Evolutionary conservation across 2,888 invertebrate species (phyloP), one percentile per base, ranked within the genome.

Genomic region (Orchesellides sinensis): DNA sequence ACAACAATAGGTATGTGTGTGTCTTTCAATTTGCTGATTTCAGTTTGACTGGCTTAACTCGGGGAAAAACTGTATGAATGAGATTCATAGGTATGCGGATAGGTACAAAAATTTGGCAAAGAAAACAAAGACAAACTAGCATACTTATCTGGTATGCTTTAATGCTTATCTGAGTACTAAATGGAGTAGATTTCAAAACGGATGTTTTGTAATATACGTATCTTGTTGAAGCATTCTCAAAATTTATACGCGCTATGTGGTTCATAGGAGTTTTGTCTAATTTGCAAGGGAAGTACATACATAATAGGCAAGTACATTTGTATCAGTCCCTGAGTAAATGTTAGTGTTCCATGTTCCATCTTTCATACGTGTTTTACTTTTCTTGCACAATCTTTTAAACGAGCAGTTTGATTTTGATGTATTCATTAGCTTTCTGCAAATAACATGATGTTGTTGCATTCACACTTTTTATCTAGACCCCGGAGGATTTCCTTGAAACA

Each of bases 91-190:
- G n/a, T n/a, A n/a, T n/a, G 35, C 56, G 17, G 49, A 17, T 14
- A 29, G 54, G 74, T 63, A 19, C 29, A 73, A 6, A 29, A 68
- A 68, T 68, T 77, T 77, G 77, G 68, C 77, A 68, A 27, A 14
- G 47, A 29, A 17, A 65, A 5, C 1, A 21, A 29, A 49, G 35
- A 12, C 6, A 66, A 6, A n/a, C 19, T 6, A 52, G 35, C 25
- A 65, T 23, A 32, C 8, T 14, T 75, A n/a, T 19, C 23, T 45
- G 14, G 12, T 54, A 68, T 68, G 59, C 23, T 47, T 68, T 59
- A 68, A 66, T 68, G 68, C 45, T 59, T 29, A 23, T 17, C 12
- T 77, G 77, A 77, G 40, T 29, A n/a, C 59, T 59, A 77, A 65
- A 68, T 56, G 63, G 63, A 73, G 25, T 21, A 23, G 45, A 17